A percentile compares a stretch with the other conserved stretches of the same genome.
Conservation (phyloP, 2,797 vertebrate genomes). For the Glossophaga mutica region DNA sequence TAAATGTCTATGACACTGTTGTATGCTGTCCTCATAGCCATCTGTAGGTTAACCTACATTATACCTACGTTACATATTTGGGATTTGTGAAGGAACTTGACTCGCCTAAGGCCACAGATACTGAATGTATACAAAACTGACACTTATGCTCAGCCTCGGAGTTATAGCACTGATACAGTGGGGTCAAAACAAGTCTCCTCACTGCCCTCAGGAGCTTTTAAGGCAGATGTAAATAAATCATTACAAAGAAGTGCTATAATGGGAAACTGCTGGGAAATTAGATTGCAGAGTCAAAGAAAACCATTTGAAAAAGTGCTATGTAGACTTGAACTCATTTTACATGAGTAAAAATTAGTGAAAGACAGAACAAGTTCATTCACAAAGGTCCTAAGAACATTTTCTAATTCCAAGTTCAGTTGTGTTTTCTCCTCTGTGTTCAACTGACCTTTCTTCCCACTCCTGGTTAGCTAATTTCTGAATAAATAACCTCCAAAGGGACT, state of each 20-base stretch:
- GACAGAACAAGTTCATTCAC: too few relatives aligned
- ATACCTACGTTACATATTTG: background rate
- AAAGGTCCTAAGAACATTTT: background rate
- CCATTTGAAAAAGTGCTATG: background rate
- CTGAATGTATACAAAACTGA: background rate
- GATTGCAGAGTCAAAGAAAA: background rate
- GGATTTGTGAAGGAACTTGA: background rate
- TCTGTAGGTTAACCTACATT: background rate
- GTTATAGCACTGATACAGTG: accelerated
- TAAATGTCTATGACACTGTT: background rate
- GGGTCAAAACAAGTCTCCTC: background rate
- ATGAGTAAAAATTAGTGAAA: background rate
- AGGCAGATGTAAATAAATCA: background rate
- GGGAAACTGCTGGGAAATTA: background rate
- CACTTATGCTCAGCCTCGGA: accelerated
- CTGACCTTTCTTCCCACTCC: background rate
- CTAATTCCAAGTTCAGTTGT: background rate
- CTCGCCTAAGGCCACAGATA: background rate
- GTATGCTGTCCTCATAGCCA: background rate
- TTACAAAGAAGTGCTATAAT: background rate
- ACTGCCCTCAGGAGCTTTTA: background rate
- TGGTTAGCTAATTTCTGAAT: background rate
- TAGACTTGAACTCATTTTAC: background rate
- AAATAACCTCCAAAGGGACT: background rate
- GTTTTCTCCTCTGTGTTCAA: background rate